Percentiles rank a stretch among this genome's conserved stretches.
Conservation (phyloP, 1,140 invertebrate species). For the Sycophila sp. region DNA sequence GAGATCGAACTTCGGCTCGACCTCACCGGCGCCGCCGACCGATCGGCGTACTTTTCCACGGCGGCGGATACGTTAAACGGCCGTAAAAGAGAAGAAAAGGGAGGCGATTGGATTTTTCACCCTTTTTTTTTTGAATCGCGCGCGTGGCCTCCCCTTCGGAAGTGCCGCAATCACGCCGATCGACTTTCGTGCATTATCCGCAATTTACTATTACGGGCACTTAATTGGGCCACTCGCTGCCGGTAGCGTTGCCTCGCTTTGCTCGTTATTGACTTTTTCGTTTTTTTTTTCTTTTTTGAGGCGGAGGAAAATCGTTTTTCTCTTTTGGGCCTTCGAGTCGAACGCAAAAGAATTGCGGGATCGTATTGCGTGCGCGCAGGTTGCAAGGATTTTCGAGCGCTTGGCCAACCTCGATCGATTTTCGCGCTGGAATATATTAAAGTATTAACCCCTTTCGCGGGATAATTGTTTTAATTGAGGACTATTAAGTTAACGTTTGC, state of each 20-base stretch:
- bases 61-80: no score
- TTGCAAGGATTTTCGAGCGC: no score
- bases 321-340: not conserved
- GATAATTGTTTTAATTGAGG: no score
- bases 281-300: slow-evolving; percentile 1
- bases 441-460: no score
- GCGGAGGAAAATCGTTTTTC: not conserved
- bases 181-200: slow-evolving; percentile 28
- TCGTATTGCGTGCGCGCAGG: no score
- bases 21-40: no score
- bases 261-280: not conserved
- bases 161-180: slow-evolving; percentile 30
- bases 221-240: slow-evolving; percentile 33
- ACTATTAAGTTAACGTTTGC: no score
- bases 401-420: no score
- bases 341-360: no score
- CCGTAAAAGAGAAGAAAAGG: not conserved
- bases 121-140: slow-evolving; percentile 37
- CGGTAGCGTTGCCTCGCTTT: slow-evolving; percentile 2
- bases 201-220: slow-evolving; percentile 36
- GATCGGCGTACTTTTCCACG: no score
- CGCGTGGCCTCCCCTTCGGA: slow-evolving; percentile 13
- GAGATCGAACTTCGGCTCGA: no score
- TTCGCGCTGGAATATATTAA: no score
- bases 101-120: slow-evolving; percentile 35